A percentile compares a stretch with the other conserved stretches of the same genome.
Conservation (phyloP, 1,140 invertebrate genomes). For the Epicauta chinensis region DNA sequence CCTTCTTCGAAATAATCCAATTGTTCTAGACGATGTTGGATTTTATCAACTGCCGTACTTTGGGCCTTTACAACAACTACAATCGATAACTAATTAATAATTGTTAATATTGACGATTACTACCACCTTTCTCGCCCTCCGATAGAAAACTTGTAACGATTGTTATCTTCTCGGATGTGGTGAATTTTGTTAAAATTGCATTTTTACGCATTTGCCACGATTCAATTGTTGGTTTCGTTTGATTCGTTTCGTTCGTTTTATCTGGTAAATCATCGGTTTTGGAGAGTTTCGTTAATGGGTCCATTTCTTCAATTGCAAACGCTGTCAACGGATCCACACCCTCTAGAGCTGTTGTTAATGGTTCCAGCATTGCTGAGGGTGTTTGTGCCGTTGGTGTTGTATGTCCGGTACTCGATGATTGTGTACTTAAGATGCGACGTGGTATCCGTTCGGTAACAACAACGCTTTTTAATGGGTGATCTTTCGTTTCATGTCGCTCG, state of each 20-base stretch:
- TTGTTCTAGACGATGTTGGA: conserved; percentile 86
- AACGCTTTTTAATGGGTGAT: conserved; percentile 53
- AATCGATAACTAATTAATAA: conserved; percentile 31
- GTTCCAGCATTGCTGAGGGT: conserved; percentile 47
- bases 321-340: conserved; percentile 68
- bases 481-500: conserved; percentile 26
- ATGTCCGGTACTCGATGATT: conserved; percentile 47
- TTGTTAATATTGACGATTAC: conserved; percentile 20
- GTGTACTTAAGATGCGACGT: conserved; percentile 42
- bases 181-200: conserved; percentile 78
- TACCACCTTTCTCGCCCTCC: conserved; percentile 69
- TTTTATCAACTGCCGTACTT: conserved; percentile 78
- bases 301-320: conserved; percentile 59
- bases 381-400: conserved; percentile 44
- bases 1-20: conserved; percentile 92
- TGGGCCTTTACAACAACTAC: conserved; percentile 70
- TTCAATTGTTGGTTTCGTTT: conserved; percentile 53
- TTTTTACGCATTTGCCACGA: conserved; percentile 67
- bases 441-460: conserved; percentile 45
- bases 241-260: conserved; percentile 8
- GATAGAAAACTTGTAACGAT: conserved; percentile 82
- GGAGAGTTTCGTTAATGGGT: conserved; percentile 56
- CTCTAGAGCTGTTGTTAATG: conserved; percentile 56
- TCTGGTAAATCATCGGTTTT: conserved; percentile 10
- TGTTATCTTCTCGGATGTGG: conserved; percentile 85